Percentiles rank a stretch among this genome's conserved stretches.
Conservation (phyloP, 2,113 vertebrate genomes). For the Antigone vipio region DNA sequence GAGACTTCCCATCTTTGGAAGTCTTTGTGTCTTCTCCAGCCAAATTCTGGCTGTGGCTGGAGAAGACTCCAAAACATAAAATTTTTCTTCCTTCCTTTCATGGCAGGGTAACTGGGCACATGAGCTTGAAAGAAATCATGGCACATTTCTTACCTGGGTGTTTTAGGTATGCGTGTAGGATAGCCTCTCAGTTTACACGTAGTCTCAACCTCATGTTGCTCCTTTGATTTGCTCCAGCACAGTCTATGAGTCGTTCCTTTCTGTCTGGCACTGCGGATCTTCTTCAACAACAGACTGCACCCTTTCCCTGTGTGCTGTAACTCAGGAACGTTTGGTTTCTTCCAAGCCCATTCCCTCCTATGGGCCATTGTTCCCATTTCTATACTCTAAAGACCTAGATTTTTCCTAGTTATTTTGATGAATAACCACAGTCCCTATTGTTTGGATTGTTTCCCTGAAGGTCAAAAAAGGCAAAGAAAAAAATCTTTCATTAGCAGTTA, state of each 20-base stretch:
- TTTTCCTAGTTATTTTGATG: not conserved
- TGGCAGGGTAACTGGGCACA: not conserved
- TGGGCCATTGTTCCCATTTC: not conserved
- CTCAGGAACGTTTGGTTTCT: not conserved
- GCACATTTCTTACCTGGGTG: not conserved
- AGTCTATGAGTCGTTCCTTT: accelerated
- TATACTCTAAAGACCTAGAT: not conserved
- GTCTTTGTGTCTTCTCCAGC: not conserved
- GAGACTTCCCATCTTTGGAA: not conserved
- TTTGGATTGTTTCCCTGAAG: not conserved
- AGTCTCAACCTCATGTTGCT: not conserved
- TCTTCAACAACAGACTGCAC: not conserved
- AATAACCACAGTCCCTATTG: not conserved
- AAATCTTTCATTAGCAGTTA: not conserved
- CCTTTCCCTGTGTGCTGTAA: not conserved
- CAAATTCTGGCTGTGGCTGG: not conserved
- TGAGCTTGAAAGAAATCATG: not conserved
- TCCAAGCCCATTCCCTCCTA: not conserved
- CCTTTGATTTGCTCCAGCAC: not conserved
- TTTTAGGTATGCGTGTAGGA: accelerated
- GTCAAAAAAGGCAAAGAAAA: not conserved
- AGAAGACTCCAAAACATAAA: not conserved
- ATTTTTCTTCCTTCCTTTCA: not conserved
- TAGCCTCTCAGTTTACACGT: not conserved
- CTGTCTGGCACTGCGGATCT: not conserved